phyloP scores from a whole-genome alignment of 2,113 vertebrate species.

The Propithecus coquereli region DNA sequence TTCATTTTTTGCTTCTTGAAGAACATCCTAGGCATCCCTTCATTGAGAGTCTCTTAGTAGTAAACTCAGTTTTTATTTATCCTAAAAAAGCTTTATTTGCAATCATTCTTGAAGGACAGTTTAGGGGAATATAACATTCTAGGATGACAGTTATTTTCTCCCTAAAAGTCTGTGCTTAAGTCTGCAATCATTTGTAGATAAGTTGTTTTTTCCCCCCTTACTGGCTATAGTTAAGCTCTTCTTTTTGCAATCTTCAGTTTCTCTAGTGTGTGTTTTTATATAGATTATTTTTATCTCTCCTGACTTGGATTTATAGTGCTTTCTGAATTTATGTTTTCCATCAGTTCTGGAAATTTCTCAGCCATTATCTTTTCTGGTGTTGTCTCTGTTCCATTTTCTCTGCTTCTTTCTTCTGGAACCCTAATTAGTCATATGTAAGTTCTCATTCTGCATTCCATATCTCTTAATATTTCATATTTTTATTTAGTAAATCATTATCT shows the following conservation, averaged over 20 bases:
- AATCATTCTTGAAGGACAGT: neutral
- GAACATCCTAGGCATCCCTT: neutral
- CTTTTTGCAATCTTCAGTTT: neutral
- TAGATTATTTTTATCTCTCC: neutral
- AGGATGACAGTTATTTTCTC: neutral
- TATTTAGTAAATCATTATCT: neutral
- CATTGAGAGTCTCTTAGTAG: neutral
- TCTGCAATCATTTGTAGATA: neutral
- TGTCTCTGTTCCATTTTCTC: neutral
- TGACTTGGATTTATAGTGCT: neutral
- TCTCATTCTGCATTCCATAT: neutral
- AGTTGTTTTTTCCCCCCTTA: neutral
- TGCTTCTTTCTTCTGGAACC: neutral
- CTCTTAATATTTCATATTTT: neutral
- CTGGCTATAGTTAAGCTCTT: neutral
- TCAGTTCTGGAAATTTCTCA: neutral
- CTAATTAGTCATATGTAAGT: neutral
- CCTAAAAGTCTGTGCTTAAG: neutral
- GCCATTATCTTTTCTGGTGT: neutral
- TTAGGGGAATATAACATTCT: neutral
- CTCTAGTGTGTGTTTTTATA: neutral
- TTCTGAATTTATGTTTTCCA: neutral
- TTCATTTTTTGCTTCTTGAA: neutral
- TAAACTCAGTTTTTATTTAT: constrained; percentile 3
- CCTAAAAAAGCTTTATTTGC: neutral